These are phyloP conservation scores for Columba janthina DNA, from an alignment of 2,113 vertebrate species.

Conservation along the genomic window DNA sequence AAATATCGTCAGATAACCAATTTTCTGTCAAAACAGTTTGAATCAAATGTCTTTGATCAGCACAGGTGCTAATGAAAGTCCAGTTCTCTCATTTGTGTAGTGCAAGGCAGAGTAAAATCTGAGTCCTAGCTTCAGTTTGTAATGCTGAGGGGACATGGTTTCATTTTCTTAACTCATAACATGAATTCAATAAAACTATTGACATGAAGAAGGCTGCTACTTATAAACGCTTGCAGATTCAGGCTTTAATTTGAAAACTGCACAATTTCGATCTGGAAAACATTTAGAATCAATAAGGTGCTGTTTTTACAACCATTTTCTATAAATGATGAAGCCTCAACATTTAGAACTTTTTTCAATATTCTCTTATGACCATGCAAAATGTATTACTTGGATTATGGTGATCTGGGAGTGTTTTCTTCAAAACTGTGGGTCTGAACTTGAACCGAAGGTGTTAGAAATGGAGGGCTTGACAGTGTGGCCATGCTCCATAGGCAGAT, in stretches of 20 bases:
- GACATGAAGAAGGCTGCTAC: not conserved
- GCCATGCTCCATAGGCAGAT: not conserved
- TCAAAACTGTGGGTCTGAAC: not conserved
- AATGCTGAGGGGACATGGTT: not conserved
- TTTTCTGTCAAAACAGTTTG: not conserved
- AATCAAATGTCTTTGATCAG: not conserved
- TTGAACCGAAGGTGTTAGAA: not conserved
- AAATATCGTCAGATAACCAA: constrained; percentile 21
- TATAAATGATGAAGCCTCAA: not conserved
- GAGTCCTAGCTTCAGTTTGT: not conserved
- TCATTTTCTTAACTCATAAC: not conserved
- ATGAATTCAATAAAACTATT: not conserved
- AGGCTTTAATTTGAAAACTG: not conserved
- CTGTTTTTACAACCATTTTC: constrained; percentile 16
- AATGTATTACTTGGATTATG: not conserved
- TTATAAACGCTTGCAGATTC: not conserved
- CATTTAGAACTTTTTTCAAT: not conserved
- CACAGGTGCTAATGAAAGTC: not conserved
- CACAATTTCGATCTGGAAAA: constrained; percentile 5
- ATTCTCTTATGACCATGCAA: not conserved
- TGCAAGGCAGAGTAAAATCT: not conserved
- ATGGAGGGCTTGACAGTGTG: not conserved
- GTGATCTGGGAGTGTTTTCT: not conserved
- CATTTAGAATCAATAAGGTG: not conserved
- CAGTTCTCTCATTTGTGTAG: not conserved